These are phyloP conservation scores for Oxyteleia sp. DNA, from an alignment of 2,888 invertebrate genomes.

Conservation along the genomic window DNA sequence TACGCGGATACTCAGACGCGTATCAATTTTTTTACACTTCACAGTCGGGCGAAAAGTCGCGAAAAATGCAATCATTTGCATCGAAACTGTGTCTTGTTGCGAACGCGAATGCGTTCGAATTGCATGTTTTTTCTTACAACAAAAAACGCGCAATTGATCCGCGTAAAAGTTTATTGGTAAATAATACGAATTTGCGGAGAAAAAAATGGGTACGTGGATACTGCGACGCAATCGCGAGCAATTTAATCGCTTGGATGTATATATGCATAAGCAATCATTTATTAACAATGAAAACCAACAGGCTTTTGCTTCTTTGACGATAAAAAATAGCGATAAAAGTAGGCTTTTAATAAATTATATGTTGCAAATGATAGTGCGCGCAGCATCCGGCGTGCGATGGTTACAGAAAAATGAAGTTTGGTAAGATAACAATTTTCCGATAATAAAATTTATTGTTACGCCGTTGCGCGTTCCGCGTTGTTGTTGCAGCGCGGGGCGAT, in stretches of 20 bases:
- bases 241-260: slow-evolving; percentile 19
- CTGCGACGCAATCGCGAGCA: slow-evolving; percentile 23
- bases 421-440: slow-evolving; percentile 68
- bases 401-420: slow-evolving; percentile 63
- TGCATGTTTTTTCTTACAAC: too few relatives aligned
- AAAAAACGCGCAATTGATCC: too few relatives aligned
- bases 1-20: slow-evolving; percentile 17
- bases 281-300: slow-evolving; percentile 46
- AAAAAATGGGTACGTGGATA: not conserved
- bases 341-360: slow-evolving; percentile 66
- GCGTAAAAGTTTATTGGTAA: not conserved
- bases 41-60: slow-evolving; percentile 9
- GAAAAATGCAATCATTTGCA: slow-evolving; percentile 34
- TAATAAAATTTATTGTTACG: slow-evolving; percentile 63
- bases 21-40: slow-evolving; percentile 26
- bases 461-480: slow-evolving; percentile 2
- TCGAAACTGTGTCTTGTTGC: not conserved
- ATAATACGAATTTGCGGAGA: not conserved
- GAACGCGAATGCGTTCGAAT: too few relatives aligned
- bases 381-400: slow-evolving; percentile 62
- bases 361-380: slow-evolving; percentile 49
- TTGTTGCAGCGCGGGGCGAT: not conserved
- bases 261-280: slow-evolving; percentile 30
- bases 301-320: slow-evolving; percentile 55
- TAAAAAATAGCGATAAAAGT: slow-evolving; percentile 64